Evolutionary conservation across 2,888 invertebrate genomes (phyloP).

Genomic region (Seira musarum): DNA sequence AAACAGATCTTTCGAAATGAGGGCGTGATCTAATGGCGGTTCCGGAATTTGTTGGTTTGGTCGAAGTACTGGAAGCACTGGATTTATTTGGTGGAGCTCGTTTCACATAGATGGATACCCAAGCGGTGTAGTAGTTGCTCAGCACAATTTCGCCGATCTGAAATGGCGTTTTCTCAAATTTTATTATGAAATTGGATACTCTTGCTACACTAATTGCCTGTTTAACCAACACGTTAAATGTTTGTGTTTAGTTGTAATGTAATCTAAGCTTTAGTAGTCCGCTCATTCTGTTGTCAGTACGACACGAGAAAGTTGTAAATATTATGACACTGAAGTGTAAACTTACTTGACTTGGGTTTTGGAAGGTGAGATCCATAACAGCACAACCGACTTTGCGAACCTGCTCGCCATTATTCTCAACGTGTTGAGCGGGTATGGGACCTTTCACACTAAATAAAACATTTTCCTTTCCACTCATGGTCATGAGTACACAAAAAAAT

Average conservation of each 20-base stretch:
- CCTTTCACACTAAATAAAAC: constrained; percentile 67
- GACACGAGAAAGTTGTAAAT: no score
- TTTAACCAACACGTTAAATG: no score
- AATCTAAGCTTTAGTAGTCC: no score
- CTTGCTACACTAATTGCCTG: no score
- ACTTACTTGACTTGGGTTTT: constrained; percentile 63
- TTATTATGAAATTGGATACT: no score
- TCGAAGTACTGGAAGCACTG: not conserved
- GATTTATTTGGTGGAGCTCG: constrained; percentile 31
- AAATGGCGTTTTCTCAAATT: no score
- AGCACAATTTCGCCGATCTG: constrained; percentile 72
- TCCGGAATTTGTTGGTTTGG: constrained; percentile 33
- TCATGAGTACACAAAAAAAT: no score
- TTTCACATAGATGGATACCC: constrained; percentile 71
- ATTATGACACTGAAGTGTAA: no score
- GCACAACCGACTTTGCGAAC: constrained; percentile 60
- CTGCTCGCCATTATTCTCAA: constrained; percentile 41
- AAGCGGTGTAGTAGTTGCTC: constrained; percentile 72
- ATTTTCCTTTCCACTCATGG: constrained; percentile 59
- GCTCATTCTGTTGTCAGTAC: no score
- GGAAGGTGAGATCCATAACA: constrained; percentile 65
- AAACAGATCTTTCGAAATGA: constrained; percentile 64
- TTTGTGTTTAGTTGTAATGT: no score
- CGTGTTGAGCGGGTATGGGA: constrained; percentile 64
- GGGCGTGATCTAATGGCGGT: constrained; percentile 48